A percentile compares a stretch with the other conserved stretches of the same genome.
phyloP scores from a whole-genome alignment of 2,113 vertebrate species.

The Perca schrenkii region DNA sequence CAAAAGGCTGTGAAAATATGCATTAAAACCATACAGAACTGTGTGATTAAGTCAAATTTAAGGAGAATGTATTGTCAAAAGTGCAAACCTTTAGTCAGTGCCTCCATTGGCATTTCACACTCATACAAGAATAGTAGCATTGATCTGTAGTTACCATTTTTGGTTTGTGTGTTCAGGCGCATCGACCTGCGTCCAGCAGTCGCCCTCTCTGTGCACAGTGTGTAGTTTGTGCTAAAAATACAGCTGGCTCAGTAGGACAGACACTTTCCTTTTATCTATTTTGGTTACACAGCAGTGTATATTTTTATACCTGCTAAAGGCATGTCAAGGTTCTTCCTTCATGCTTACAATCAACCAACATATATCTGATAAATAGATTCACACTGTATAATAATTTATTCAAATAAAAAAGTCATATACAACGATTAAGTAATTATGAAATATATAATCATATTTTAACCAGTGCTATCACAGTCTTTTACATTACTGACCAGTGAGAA shows the following conservation, averaged over 20 bases:
- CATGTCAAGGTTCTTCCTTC: slow-evolving; percentile 49
- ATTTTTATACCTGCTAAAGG: slow-evolving; percentile 62
- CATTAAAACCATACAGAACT: not conserved
- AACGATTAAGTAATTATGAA: not conserved
- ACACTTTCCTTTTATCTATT: slow-evolving; percentile 78
- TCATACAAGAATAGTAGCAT: slow-evolving; percentile 56
- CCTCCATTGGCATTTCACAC: slow-evolving; percentile 53
- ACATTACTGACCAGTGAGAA: not conserved
- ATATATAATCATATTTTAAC: not conserved
- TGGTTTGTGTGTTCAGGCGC: slow-evolving; percentile 62
- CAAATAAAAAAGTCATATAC: not conserved
- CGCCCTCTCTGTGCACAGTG: slow-evolving; percentile 55
- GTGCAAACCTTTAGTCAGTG: slow-evolving; percentile 34
- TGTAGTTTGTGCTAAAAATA: slow-evolving; percentile 82
- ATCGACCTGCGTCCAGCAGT: slow-evolving; percentile 61
- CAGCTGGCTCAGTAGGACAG: slow-evolving; percentile 60
- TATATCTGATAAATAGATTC: not conserved
- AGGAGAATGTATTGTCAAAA: not conserved
- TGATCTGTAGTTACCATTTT: slow-evolving; percentile 63
- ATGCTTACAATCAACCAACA: not conserved
- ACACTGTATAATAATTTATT: not conserved
- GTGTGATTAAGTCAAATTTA: not conserved
- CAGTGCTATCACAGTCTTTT: not conserved
- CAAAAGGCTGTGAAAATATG: not conserved
- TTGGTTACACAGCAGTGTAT: slow-evolving; percentile 65